Evolutionary conservation across 2,888 invertebrate genomes (phyloP).

Genomic region (Cistogaster globosa): DNA sequence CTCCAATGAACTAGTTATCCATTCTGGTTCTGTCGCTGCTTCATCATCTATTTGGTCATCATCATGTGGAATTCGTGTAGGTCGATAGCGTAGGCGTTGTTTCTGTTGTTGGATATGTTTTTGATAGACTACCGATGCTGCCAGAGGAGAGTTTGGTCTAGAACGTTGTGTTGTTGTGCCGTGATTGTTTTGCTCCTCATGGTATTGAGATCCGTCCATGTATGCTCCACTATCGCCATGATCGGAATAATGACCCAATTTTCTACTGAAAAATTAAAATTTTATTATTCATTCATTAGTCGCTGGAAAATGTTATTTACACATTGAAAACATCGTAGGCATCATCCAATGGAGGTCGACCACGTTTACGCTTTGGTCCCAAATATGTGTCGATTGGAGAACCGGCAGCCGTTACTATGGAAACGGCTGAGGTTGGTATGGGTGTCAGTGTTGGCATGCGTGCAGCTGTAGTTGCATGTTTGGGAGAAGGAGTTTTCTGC

Average conservation of each 20-base stretch:
- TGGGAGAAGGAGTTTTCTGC: constrained; percentile 67
- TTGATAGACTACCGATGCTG: constrained; percentile 72
- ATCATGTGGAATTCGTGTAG: constrained; percentile 48
- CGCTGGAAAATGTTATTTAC: constrained; percentile 75
- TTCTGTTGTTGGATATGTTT: constrained; percentile 75
- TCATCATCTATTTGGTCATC: constrained; percentile 66
- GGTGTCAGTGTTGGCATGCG: constrained; percentile 80
- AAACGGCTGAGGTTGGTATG: constrained; percentile 75
- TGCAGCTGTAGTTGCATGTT: constrained; percentile 37
- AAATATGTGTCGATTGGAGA: constrained; percentile 77
- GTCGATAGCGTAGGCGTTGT: constrained; percentile 67
- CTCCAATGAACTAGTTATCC: constrained; percentile 74
- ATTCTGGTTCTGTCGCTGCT: constrained; percentile 73
- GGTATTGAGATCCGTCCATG: constrained; percentile 75
- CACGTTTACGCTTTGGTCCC: constrained; percentile 86
- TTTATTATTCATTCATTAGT: background rate
- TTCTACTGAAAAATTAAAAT: constrained; percentile 73
- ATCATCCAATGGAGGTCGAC: constrained; percentile 87
- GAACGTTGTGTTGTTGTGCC: constrained; percentile 59
- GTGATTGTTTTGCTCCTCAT: constrained; percentile 73
- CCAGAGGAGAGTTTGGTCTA: constrained; percentile 68
- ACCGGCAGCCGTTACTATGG: constrained; percentile 67
- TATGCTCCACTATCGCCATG: constrained; percentile 74
- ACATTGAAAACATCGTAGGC: constrained; percentile 82
- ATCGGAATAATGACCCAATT: constrained; percentile 77